Conservation (phyloP, 1,140 invertebrate species). For the Aphelenchoides besseyi region DNA sequence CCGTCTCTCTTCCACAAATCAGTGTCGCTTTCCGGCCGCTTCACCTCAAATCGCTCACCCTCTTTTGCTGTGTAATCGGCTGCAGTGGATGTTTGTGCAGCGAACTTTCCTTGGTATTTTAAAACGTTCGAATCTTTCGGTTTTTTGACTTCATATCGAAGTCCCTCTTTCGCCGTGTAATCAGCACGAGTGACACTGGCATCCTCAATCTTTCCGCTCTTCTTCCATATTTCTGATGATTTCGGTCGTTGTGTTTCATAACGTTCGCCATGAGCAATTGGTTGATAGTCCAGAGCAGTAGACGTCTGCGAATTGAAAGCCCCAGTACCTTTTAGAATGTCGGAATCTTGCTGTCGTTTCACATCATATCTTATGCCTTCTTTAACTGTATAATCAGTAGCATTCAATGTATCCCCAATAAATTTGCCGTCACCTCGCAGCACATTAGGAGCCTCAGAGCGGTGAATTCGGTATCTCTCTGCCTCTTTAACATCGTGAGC, state of each 20-base stretch:
- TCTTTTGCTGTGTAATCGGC: slow-evolving; percentile 17
- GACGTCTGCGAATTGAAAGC: slow-evolving; percentile 10
- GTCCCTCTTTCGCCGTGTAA: background rate
- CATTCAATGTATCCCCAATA: slow-evolving; percentile 2
- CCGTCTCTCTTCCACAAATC: slow-evolving; percentile 40
- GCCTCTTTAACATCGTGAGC: slow-evolving; percentile 21
- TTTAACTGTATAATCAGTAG: slow-evolving; percentile 21
- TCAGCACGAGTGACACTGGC: background rate
- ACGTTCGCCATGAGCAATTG: slow-evolving; percentile 26
- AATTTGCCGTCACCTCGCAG: slow-evolving; percentile 26
- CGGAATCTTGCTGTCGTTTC: slow-evolving; percentile 21
- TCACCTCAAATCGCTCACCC: slow-evolving; percentile 24
- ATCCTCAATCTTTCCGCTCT: background rate
- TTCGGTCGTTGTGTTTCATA: slow-evolving; percentile 29
- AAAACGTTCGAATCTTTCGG: slow-evolving; percentile 37
- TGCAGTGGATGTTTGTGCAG: background rate
- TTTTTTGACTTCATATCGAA: slow-evolving; percentile 10
- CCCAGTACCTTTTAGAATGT: slow-evolving; percentile 35
- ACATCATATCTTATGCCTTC: slow-evolving; percentile 33
- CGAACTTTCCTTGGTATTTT: slow-evolving; percentile 4
- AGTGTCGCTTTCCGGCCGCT: slow-evolving; percentile 17
- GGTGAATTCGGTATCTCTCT: slow-evolving; percentile 24
- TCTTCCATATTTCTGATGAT: slow-evolving; percentile 42
- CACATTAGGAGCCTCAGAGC: slow-evolving; percentile 31
- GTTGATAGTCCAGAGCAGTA: background rate